These are phyloP conservation scores for Ascidia mentula DNA, from an alignment of 23 tunicate genomes.

Conservation along the genomic window DNA sequence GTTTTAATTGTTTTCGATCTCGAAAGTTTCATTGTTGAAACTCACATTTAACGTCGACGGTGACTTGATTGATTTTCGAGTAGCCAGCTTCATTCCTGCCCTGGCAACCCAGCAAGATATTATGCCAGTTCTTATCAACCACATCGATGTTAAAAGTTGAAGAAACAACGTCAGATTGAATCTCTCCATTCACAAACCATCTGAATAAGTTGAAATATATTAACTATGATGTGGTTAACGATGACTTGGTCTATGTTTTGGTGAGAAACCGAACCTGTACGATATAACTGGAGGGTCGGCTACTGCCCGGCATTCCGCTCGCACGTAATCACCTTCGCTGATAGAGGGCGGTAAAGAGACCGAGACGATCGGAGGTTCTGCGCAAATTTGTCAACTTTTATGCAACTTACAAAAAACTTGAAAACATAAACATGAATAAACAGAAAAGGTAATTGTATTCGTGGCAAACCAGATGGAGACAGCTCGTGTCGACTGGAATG, in stretches of 20 bases:
- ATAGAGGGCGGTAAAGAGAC: slow-evolving; percentile 30
- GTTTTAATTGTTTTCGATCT: no score
- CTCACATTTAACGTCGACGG: slow-evolving; percentile 75
- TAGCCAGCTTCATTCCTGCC: slow-evolving; percentile 71
- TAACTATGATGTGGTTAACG: no score
- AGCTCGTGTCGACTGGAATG: no score
- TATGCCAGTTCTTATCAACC: slow-evolving; percentile 45
- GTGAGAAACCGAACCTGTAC: slow-evolving; percentile 48
- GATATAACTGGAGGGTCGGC: slow-evolving; percentile 62
- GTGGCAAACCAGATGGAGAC: no score
- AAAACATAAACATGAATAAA: not conserved
- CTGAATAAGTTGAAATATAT: slow-evolving; percentile 40
- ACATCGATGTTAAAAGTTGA: slow-evolving; percentile 24
- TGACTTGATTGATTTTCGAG: slow-evolving; percentile 29
- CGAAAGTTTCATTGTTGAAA: no score
- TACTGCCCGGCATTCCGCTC: slow-evolving; percentile 41
- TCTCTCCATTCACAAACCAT: slow-evolving; percentile 61
- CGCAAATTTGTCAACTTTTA: no score
- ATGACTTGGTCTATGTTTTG: no score
- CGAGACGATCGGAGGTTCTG: slow-evolving; percentile 76
- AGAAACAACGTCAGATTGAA: slow-evolving; percentile 5
- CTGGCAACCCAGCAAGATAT: slow-evolving; percentile 43
- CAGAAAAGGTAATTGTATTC: no score
- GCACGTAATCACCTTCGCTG: slow-evolving; percentile 37
- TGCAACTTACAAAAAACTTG: no score